A percentile compares a stretch with the other conserved stretches of the same genome.
phyloP scores from a whole-genome alignment of 1,140 invertebrate species.

The Brachionus asplanchnoidis region DNA sequence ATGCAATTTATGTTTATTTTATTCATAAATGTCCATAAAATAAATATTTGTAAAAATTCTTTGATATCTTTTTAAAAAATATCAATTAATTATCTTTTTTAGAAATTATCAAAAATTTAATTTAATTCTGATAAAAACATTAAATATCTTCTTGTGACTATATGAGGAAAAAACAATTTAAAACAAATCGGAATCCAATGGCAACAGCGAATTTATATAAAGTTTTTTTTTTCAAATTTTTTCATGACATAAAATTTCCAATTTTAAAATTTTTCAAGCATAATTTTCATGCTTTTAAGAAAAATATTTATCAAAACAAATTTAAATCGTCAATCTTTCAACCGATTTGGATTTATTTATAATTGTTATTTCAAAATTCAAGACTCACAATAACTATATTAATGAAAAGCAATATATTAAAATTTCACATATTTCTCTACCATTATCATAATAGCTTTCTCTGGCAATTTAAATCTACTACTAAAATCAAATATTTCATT shows the following conservation, averaged over 20 bases:
- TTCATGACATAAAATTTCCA: neutral
- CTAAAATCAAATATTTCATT: neutral
- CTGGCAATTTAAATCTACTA: neutral
- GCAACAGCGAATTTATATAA: neutral
- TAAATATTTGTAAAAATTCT: neutral
- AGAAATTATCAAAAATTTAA: neutral
- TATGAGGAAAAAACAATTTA: neutral
- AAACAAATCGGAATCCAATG: neutral
- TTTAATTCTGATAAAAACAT: neutral
- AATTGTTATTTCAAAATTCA: neutral
- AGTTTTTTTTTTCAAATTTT: neutral
- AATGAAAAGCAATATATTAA: neutral
- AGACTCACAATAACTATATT: neutral
- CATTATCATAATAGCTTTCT: constrained; percentile 10
- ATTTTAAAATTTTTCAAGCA: neutral
- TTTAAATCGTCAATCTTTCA: neutral
- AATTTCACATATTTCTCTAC: neutral
- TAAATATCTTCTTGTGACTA: neutral
- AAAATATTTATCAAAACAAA: neutral
- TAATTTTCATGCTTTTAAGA: neutral
- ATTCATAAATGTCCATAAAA: neutral
- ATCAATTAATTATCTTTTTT: neutral
- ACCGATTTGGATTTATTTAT: neutral
- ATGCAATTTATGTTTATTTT: neutral
- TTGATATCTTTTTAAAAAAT: neutral